Base-by-base conservation (phyloP, 2,113 vertebrate genomes). In the Heptranchias perlo region DNA sequence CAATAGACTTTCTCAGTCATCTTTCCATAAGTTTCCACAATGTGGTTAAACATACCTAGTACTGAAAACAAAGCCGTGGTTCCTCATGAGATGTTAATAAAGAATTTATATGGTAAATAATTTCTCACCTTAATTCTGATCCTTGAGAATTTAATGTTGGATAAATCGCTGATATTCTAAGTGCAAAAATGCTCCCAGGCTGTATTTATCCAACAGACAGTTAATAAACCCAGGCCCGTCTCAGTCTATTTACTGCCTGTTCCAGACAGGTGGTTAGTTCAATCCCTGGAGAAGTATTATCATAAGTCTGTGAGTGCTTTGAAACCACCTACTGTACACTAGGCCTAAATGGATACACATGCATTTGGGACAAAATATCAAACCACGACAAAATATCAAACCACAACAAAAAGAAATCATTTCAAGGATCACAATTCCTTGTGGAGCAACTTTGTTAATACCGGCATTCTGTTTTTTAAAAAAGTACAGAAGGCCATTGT, bases 321-420 rank as follows among this genome's bases (percentile, higher is more conserved):
- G 44, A 89, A 89, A 58, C 25, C 49, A 54, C 7, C 31, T 73
- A 73, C 69, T 73, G 69, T 89, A 31, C 49, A 52, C 21, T 87
- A 5, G 82, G 82, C 4, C 21, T 87, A 58, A 25, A 54, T 73
- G 69, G 69, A 73, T 89, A 16, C 10, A 58, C 18, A 5, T 39
- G n/a, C 58, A 93, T 44, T 93, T 93, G 58, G 58, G 35, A 62
- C 89, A 93, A 93, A 93, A 62, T 62, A 91, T 61, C 5, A 58
- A n/a, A 47, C 13, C 18, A 25, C 21, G 11, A 58, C 11, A 58
- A 58, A 58, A 58, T n/a, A n/a, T n/a, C n/a, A n/a, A n/a, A n/a
- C n/a, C 21, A 52, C 47, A 52, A 28, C 28, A 67, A 67, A 18
- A 58, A 91, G 35, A n/a, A 7, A 86, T 28, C 28, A 91, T 61